These are phyloP conservation scores for Danio jaintianensis DNA, from an alignment of 2,797 vertebrate species.

Conservation along the genomic window DNA sequence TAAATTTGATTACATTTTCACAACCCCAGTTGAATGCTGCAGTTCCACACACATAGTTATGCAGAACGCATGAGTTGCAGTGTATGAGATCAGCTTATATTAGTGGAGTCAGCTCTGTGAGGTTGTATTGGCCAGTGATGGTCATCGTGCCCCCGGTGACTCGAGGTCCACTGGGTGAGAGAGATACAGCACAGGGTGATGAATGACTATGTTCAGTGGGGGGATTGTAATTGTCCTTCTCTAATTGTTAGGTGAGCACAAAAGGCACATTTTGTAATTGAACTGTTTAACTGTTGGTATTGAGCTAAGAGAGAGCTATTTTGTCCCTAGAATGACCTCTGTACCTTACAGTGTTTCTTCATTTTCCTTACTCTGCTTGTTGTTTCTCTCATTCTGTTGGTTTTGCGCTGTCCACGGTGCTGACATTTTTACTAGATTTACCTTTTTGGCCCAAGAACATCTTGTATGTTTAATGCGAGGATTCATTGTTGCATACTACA, in stretches of 20 bases:
- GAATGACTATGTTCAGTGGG: constrained; percentile 94
- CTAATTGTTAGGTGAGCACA: constrained; percentile 94
- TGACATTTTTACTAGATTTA: background rate
- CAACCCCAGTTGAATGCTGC: background rate
- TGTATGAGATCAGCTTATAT: constrained; percentile 24
- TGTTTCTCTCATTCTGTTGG: background rate
- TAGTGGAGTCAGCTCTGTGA: constrained; percentile 26
- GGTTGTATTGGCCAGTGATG: constrained; percentile 39
- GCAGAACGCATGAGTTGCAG: constrained; percentile 1
- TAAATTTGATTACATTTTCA: background rate
- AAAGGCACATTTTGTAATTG: constrained; percentile 92
- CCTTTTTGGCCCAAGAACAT: background rate
- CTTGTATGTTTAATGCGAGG: too few relatives aligned
- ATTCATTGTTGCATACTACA: too few relatives aligned
- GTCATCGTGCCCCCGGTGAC: constrained; percentile 54
- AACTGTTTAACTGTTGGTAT: constrained; percentile 89
- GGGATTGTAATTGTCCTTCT: constrained; percentile 94
- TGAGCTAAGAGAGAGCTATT: constrained; percentile 82
- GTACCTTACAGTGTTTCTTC: constrained; percentile 15
- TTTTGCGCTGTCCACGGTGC: background rate
- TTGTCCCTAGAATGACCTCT: constrained; percentile 74
- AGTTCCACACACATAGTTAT: background rate
- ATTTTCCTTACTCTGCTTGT: background rate
- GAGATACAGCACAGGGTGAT: constrained; percentile 79
- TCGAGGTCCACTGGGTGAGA: constrained; percentile 29